Base-by-base conservation (phyloP, 2,888 invertebrate genomes). In the Dyspetes luteomarginatus region DNA sequence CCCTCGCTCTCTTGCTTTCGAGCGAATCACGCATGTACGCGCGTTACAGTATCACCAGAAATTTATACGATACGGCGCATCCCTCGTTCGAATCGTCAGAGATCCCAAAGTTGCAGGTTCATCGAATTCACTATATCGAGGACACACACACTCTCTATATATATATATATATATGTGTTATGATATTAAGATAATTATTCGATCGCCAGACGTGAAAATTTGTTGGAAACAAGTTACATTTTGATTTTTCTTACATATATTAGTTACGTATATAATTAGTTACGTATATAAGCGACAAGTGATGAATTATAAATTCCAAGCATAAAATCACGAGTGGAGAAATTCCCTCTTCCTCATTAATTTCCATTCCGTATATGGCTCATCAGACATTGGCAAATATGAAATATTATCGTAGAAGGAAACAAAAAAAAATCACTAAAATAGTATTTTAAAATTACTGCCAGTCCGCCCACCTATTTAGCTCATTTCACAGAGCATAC, bases 21-120 rank as follows among this genome's bases (percentile, higher is more conserved):
- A 15, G 24, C 48, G 41, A 22, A 45, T 15, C 17, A 28, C 45
- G 15, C 64, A 19, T 15, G 12, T 48, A 17, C 28, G 26, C 45
- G 5, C 48, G 48, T 62, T 68, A 22, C 69, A 48, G 67, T 62
- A 65, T 64, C 68, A 71, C 74, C 65, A 69, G 69, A 67, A 75
- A 75, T 75, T 75, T 75, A 75, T 75, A 69, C 58, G 52, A 52
- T 58, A 52, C 41, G 43, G 56, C 30, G 58, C 62, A n/a, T 64
- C 28, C 48, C 28, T 30, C 17, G 52, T 45, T 71, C 65, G 30
- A 64, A 74, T 36, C 68, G 55, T 62, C 55, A 48, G 60, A 41
- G 45, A 4, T 4, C 26, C 62, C 15, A 50, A 36, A 67, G 50
- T 65, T 55, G 50, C 65, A 67, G 67, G 36, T 64, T 80, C 52